Percentiles rank a stretch among this genome's conserved stretches.
phyloP scores from a whole-genome alignment of 2,888 invertebrate species.

The Philopedon plagiatum region DNA sequence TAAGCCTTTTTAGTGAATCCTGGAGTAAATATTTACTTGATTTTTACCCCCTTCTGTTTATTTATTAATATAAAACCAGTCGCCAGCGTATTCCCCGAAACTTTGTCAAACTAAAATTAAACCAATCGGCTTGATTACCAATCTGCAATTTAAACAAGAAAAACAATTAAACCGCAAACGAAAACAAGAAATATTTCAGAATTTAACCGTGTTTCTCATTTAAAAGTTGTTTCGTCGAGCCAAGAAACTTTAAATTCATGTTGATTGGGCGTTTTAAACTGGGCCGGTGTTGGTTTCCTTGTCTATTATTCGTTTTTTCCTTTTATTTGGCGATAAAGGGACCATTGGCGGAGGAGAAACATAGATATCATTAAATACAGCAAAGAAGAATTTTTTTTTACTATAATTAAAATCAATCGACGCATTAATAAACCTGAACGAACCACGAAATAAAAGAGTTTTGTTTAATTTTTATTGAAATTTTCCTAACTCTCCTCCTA shows the following conservation, averaged over 20 bases:
- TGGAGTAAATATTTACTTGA: no score
- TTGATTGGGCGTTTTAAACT: conserved; percentile 23
- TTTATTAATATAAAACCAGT: conserved; percentile 8
- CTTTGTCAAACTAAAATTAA: conserved; percentile 22
- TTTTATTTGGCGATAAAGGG: not conserved
- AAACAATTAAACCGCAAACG: conserved; percentile 27
- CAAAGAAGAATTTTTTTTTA: not conserved
- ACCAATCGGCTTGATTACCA: conserved; percentile 23
- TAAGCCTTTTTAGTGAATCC: no score
- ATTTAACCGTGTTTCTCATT: conserved; percentile 38
- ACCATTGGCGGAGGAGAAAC: conserved; percentile 1
- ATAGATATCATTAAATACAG: no score
- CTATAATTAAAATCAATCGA: no score
- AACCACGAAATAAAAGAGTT: no score
- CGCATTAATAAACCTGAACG: no score
- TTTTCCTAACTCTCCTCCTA: no score
- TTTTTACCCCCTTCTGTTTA: not conserved
- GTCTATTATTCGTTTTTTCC: not conserved
- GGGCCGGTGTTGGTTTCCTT: conserved; percentile 2
- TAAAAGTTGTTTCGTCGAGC: conserved; percentile 21
- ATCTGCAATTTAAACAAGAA: conserved; percentile 28
- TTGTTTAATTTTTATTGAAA: no score
- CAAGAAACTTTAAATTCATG: conserved; percentile 23
- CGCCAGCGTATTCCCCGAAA: conserved; percentile 1
- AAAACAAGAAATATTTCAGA: conserved; percentile 31